Evolutionary conservation across 2,888 invertebrate species (phyloP).

Genomic region (Aleiodes leptofemur): DNA sequence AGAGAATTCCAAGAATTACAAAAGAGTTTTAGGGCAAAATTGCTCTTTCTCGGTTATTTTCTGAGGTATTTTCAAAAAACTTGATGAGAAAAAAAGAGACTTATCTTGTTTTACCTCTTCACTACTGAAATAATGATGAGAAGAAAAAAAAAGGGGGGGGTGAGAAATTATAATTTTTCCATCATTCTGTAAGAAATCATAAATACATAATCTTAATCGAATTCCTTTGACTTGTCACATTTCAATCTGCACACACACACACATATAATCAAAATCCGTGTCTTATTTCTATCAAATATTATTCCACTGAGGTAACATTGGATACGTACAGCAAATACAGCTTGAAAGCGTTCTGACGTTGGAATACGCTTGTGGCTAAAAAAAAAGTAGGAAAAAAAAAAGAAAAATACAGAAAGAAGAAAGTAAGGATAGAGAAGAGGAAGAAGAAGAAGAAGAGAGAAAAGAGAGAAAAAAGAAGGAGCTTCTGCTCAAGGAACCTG

Average conservation of each 20-base stretch:
- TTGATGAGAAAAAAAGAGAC: no score
- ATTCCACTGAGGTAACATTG: conserved; percentile 25
- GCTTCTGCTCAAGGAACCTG: conserved; percentile 63
- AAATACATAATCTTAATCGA: conserved; percentile 42
- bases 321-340: conserved; percentile 42
- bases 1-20: no score
- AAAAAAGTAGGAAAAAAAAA: not conserved
- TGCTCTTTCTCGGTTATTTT: no score
- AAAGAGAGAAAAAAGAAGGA: conserved; percentile 28
- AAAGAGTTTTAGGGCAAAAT: no score
- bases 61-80: no score
- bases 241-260: conserved; percentile 33
- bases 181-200: conserved; percentile 11
- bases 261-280: conserved; percentile 27
- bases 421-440: conserved; percentile 5
- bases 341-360: conserved; percentile 43
- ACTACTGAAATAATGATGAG: not conserved
- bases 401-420: no score
- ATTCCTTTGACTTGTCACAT: conserved; percentile 42
- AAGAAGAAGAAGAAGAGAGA: not conserved
- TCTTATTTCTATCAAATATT: conserved; percentile 44
- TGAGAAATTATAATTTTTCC: not conserved
- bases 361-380: conserved; percentile 35
- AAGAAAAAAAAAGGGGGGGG: not conserved
- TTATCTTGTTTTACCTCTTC: no score